Evolutionary conservation across 2,113 vertebrate genomes (phyloP).

Genomic region (Lophius piscatorius): DNA sequence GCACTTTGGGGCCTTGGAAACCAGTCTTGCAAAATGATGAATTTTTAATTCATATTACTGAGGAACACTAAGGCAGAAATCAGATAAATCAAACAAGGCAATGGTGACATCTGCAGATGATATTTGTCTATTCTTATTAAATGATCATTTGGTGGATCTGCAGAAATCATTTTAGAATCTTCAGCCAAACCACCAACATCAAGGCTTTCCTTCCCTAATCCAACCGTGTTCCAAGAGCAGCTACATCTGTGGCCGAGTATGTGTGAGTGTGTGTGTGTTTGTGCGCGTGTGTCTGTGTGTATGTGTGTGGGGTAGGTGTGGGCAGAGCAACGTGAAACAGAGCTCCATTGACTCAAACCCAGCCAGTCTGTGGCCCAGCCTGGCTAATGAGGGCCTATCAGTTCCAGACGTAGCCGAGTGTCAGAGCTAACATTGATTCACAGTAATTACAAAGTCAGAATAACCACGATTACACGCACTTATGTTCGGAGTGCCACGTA

Average conservation of each 20-base stretch:
- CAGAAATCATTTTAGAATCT: constrained; percentile 48
- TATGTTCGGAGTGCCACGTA: constrained; percentile 41
- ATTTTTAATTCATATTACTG: constrained; percentile 4
- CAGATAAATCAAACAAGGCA: constrained; percentile 24
- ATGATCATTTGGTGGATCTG: constrained; percentile 37
- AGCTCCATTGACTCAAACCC: constrained; percentile 71
- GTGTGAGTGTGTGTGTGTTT: constrained; percentile 31
- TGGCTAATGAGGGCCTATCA: constrained; percentile 79
- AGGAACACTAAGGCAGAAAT: constrained; percentile 7
- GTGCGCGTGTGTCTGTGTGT: constrained; percentile 30
- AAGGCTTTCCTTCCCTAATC: constrained; percentile 36
- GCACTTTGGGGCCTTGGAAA: neutral
- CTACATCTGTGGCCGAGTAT: constrained; percentile 33
- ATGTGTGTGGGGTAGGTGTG: constrained; percentile 11
- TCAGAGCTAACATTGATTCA: constrained; percentile 72
- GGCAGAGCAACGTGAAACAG: constrained; percentile 58
- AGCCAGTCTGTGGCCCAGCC: constrained; percentile 62
- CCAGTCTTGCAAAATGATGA: neutral
- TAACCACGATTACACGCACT: constrained; percentile 65
- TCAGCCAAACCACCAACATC: constrained; percentile 54
- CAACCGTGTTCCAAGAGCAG: constrained; percentile 45
- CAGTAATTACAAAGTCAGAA: constrained; percentile 78
- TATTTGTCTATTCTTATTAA: constrained; percentile 34
- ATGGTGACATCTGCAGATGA: constrained; percentile 31
- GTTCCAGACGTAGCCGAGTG: constrained; percentile 76